These are phyloP conservation scores for Erpornis zantholeuca DNA, from an alignment of 2,113 vertebrate species.

Conservation along the genomic window DNA sequence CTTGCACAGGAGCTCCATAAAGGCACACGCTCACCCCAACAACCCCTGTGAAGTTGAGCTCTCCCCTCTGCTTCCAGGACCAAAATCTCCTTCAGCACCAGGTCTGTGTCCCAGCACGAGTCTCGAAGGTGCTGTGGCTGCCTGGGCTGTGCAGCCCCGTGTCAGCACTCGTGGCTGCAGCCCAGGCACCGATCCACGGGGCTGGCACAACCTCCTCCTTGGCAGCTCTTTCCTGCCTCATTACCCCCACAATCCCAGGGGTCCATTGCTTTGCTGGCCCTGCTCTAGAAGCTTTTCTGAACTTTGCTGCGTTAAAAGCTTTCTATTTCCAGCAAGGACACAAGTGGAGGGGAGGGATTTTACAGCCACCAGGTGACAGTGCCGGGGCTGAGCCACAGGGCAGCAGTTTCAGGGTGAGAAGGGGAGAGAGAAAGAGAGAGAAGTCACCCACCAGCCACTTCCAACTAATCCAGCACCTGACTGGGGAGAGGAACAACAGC, in stretches of 20 bases:
- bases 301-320: not conserved
- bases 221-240: not conserved
- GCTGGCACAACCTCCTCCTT: not conserved
- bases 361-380: not conserved
- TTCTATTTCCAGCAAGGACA: not conserved
- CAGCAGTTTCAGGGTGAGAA: not conserved
- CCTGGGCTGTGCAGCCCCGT: not conserved
- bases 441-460: not conserved
- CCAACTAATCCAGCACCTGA: not conserved
- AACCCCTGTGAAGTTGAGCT: not conserved
- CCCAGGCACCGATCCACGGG: fast-evolving
- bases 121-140: fast-evolving
- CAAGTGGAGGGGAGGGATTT: not conserved
- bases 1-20: not conserved
- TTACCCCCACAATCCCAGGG: not conserved
- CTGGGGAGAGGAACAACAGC: not conserved
- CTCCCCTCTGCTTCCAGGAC: not conserved
- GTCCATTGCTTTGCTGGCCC: fast-evolving
- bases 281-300: not conserved
- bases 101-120: fast-evolving
- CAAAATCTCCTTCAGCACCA: not conserved
- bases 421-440: not conserved
- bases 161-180: not conserved
- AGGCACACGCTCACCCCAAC: not conserved
- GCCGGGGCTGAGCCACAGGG: not conserved